Evolutionary conservation across 2,113 vertebrate genomes (phyloP).

Genomic region (Larimichthys polyactis): DNA sequence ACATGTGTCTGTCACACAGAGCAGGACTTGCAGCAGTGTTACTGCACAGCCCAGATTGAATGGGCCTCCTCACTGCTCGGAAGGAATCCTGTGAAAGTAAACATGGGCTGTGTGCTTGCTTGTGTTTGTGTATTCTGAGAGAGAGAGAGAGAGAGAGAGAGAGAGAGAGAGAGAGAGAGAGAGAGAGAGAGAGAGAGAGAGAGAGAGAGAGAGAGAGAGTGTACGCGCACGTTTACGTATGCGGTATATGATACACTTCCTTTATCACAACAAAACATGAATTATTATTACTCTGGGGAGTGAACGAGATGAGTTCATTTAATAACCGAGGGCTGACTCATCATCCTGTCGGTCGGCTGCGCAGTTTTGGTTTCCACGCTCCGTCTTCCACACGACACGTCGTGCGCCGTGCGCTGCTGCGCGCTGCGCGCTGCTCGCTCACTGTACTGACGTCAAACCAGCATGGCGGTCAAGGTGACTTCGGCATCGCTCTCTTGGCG

Average conservation of each 20-base stretch:
- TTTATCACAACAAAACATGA: background rate
- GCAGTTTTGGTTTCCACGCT: background rate
- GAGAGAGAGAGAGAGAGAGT: background rate
- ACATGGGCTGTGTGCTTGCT: background rate
- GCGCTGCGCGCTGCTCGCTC: conserved; percentile 73
- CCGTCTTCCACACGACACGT: background rate
- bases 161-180: no score
- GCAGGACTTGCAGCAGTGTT: no score
- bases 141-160: no score
- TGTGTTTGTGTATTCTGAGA: background rate
- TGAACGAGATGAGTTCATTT: no score
- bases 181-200: no score
- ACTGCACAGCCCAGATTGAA: no score
- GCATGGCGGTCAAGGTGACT: conserved; percentile 99
- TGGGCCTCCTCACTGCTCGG: no score
- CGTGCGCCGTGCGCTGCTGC: conserved; percentile 71
- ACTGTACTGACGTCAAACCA: conserved; percentile 87
- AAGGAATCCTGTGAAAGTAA: no score
- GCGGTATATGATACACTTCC: background rate
- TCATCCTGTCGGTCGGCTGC: background rate
- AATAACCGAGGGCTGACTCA: no score
- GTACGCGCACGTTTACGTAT: background rate
- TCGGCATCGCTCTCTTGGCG: conserved; percentile 78
- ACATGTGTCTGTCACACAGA: background rate
- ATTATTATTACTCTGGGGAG: rapidly evolving